Evolutionary conservation across 2,113 vertebrate genomes (phyloP).

Genomic region (Sceloporus undulatus): DNA sequence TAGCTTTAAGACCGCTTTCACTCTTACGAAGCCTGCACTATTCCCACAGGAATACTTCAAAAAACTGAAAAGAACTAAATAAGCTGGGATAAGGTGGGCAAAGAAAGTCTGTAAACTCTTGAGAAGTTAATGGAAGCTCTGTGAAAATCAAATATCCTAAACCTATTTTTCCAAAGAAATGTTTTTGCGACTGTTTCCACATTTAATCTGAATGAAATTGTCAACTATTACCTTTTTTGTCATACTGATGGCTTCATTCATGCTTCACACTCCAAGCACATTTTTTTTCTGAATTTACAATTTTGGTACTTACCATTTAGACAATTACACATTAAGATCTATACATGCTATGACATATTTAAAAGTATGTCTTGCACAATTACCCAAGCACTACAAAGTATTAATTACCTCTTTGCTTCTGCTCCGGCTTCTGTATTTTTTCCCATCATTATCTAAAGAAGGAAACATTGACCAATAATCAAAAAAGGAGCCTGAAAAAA

Average conservation of each 20-base stretch:
- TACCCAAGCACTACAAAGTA: slow-evolving; percentile 85
- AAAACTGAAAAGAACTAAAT: slow-evolving; percentile 53
- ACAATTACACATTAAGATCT: slow-evolving; percentile 65
- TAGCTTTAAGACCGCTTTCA: neutral
- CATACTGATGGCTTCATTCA: slow-evolving; percentile 82
- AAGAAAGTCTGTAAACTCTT: slow-evolving; percentile 61
- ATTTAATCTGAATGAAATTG: slow-evolving; percentile 76
- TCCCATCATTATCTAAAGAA: slow-evolving; percentile 80
- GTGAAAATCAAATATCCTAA: slow-evolving; percentile 79
- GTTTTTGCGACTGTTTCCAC: slow-evolving; percentile 75
- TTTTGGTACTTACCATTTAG: slow-evolving; percentile 92
- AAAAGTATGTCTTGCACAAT: slow-evolving; percentile 77
- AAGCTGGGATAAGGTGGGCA: slow-evolving; percentile 48
- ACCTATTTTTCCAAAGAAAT: slow-evolving; percentile 80
- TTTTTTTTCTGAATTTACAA: slow-evolving; percentile 72
- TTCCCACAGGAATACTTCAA: slow-evolving; percentile 52
- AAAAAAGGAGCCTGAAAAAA: neutral
- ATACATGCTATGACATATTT: slow-evolving; percentile 79
- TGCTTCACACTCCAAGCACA: slow-evolving; percentile 80
- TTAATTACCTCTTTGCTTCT: slow-evolving; percentile 99
- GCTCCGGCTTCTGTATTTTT: slow-evolving; percentile 95
- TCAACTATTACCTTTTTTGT: slow-evolving; percentile 79
- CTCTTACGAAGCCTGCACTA: neutral
- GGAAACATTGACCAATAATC: slow-evolving; percentile 41
- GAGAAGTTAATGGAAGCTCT: slow-evolving; percentile 83